phyloP scores from a whole-genome alignment of 2,888 invertebrate species.

The Atrina japonica region DNA sequence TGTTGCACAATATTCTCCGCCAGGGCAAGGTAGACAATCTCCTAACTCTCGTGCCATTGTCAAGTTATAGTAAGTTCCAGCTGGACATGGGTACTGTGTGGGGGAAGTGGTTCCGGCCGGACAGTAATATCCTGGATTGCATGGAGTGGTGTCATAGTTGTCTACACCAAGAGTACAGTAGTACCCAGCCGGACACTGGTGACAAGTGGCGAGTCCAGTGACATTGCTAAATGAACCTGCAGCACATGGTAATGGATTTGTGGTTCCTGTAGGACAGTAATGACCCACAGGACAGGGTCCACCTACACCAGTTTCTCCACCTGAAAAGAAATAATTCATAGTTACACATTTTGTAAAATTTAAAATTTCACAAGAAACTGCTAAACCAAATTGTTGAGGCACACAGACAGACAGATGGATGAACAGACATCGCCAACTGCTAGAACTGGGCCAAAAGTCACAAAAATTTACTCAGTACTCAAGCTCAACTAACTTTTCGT shows the following conservation, averaged over 20 bases:
- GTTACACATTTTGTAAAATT: too few relatives aligned
- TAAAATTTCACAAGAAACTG: too few relatives aligned
- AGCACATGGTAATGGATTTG: constrained; percentile 70
- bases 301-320: constrained; percentile 75
- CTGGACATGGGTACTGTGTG: constrained; percentile 73
- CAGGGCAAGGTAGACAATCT: constrained; percentile 76
- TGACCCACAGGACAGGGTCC: constrained; percentile 72
- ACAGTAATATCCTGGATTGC: constrained; percentile 76
- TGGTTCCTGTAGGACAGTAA: constrained; percentile 73
- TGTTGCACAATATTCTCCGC: constrained; percentile 75
- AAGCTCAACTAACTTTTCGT: too few relatives aligned
- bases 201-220: constrained; percentile 68
- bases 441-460: too few relatives aligned
- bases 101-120: constrained; percentile 68
- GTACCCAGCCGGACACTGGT: constrained; percentile 76
- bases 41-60: constrained; percentile 63
- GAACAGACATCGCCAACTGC: too few relatives aligned
- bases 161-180: constrained; percentile 73
- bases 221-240: constrained; percentile 71
- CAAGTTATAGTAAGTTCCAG: constrained; percentile 73
- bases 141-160: constrained; percentile 67
- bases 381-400: too few relatives aligned
- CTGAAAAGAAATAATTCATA: too few relatives aligned
- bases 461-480: too few relatives aligned
- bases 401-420: too few relatives aligned